phyloP scores from a whole-genome alignment of 1,140 invertebrate species.

The Ephestia elutella region DNA sequence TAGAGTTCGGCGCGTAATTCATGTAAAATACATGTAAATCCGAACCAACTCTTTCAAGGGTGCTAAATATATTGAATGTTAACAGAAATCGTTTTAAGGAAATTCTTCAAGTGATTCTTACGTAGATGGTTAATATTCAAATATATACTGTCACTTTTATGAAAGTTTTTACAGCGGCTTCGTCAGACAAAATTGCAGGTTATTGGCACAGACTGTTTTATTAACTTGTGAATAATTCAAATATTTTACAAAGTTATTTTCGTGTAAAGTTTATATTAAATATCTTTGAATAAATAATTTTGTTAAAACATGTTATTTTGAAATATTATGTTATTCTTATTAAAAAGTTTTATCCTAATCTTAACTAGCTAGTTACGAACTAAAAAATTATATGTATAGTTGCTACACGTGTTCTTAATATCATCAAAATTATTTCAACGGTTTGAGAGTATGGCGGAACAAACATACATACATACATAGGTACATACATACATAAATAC shows the following conservation, averaged over 20 bases:
- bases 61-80: conserved; percentile 8
- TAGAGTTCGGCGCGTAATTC: conserved; percentile 20
- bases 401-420: too few relatives aligned
- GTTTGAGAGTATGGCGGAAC: too few relatives aligned
- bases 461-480: too few relatives aligned
- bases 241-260: not conserved
- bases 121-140: conserved; percentile 10
- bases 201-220: not conserved
- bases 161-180: too few relatives aligned
- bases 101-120: conserved; percentile 2
- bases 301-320: too few relatives aligned
- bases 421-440: too few relatives aligned
- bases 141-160: conserved; percentile 4
- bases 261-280: not conserved
- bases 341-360: too few relatives aligned
- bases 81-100: conserved; percentile 13
- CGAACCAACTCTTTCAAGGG: not conserved
- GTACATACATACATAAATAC: too few relatives aligned
- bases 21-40: conserved; percentile 38
- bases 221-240: not conserved
- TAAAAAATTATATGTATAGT: too few relatives aligned
- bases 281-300: too few relatives aligned
- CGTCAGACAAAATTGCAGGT: not conserved
- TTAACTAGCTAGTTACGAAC: too few relatives aligned
- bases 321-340: too few relatives aligned